Conservation (phyloP, 2,888 invertebrate species). For the Campoletis raptor region DNA sequence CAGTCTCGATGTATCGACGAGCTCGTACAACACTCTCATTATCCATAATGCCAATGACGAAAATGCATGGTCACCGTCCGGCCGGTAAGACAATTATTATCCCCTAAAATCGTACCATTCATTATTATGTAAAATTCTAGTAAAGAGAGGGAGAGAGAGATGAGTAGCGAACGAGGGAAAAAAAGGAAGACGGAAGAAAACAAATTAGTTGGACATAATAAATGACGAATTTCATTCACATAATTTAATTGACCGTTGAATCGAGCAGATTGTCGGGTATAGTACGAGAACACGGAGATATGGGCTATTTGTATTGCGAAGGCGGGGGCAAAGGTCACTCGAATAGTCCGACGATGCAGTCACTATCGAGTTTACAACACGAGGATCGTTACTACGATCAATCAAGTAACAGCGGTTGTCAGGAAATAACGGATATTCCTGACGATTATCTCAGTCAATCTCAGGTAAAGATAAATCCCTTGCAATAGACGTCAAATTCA, state of each 20-base stretch:
- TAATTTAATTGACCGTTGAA: conserved; percentile 42
- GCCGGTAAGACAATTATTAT: conserved; percentile 79
- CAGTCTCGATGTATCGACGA: conserved; percentile 91
- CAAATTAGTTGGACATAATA: not conserved
- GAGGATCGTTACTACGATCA: conserved; percentile 83
- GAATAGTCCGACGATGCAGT: conserved; percentile 85
- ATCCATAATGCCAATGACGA: conserved; percentile 91
- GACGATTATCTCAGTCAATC: conserved; percentile 94
- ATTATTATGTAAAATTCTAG: conserved; percentile 37
- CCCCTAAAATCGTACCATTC: conserved; percentile 5
- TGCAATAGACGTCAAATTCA: not conserved
- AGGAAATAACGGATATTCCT: conserved; percentile 94
- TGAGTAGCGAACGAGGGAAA: conserved; percentile 7
- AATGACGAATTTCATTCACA: conserved; percentile 31
- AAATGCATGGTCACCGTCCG: conserved; percentile 89
- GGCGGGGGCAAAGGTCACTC: conserved; percentile 83
- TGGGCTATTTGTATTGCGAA: conserved; percentile 83
- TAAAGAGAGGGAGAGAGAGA: not conserved
- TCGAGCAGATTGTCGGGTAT: conserved; percentile 80
- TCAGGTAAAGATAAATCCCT: conserved; percentile 84
- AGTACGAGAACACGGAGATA: conserved; percentile 82
- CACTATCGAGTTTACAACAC: conserved; percentile 81
- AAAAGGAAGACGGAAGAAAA: not conserved
- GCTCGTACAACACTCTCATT: conserved; percentile 93
- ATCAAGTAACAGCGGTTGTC: conserved; percentile 81